A percentile compares a stretch with the other conserved stretches of the same genome.
These are phyloP conservation scores for Esox lucius DNA, from an alignment of 2,797 vertebrate species.

Conservation along the genomic window DNA sequence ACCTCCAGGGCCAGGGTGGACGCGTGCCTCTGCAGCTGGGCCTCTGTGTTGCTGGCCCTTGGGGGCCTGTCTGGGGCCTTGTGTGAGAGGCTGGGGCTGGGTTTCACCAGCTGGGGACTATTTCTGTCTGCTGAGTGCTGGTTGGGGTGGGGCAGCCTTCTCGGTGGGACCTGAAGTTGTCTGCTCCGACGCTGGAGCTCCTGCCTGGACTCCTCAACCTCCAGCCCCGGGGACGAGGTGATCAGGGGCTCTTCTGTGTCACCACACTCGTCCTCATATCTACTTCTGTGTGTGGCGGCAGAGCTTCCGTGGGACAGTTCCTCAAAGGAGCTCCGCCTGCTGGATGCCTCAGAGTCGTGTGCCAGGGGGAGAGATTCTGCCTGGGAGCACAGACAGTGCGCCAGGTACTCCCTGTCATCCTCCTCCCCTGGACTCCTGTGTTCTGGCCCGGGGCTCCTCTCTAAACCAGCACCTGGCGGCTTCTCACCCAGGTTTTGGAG, in stretches of 20 bases:
- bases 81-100: constrained; percentile 66
- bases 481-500: constrained; percentile 11
- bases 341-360: constrained; percentile 69
- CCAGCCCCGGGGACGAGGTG: constrained; percentile 47
- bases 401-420: constrained; percentile 34
- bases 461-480: constrained; percentile 25
- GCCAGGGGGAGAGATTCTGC: constrained; percentile 62
- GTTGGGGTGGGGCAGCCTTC: constrained; percentile 67
- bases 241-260: constrained; percentile 53
- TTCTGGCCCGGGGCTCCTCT: constrained; percentile 30
- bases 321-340: constrained; percentile 64
- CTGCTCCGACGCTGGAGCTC: constrained; percentile 51
- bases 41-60: constrained; percentile 69
- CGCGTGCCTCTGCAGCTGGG: constrained; percentile 70
- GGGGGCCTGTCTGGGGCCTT: constrained; percentile 66
- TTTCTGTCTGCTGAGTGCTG: constrained; percentile 50
- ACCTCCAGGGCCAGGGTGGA: constrained; percentile 71
- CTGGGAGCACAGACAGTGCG: constrained; percentile 69
- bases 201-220: constrained; percentile 46
- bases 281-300: constrained; percentile 44
- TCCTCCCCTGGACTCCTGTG: constrained; percentile 37
- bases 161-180: constrained; percentile 57
- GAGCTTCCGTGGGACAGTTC: constrained; percentile 52
- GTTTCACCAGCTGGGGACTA: constrained; percentile 20
- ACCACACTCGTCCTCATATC: constrained; percentile 41